Evolutionary conservation across 2,113 vertebrate genomes (phyloP).

Genomic region (Plecotus auritus): DNA sequence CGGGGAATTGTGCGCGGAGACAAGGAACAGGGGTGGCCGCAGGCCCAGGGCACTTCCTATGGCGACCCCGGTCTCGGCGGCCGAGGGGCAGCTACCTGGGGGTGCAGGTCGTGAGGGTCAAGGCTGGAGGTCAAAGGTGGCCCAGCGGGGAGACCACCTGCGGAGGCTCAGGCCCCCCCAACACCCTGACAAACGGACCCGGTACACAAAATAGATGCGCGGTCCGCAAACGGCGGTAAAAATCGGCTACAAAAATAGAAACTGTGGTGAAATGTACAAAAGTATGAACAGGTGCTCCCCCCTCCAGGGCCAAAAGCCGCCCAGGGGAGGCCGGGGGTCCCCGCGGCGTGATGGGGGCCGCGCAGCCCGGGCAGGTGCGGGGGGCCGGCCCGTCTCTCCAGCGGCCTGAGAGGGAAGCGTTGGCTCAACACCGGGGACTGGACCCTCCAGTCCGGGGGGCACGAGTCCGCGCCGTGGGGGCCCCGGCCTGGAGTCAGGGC

Average conservation of each 20-base stretch:
- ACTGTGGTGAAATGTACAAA: conserved; percentile 66
- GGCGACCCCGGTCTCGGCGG: neutral
- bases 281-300: neutral
- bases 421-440: neutral
- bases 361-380: no score
- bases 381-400: no score
- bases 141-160: neutral
- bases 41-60: conserved; percentile 5
- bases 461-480: neutral
- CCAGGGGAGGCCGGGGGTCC: no score
- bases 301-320: no score
- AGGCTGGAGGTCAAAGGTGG: neutral
- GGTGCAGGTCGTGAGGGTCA: neutral
- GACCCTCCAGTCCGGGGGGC: neutral
- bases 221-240: conserved; percentile 41
- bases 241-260: conserved; percentile 68
- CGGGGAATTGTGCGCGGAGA: neutral
- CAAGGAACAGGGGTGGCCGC: neutral
- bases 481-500: neutral
- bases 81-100: neutral
- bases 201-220: conserved; percentile 25
- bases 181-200: no score
- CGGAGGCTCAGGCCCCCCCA: neutral
- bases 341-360: no score
- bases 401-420: neutral